A percentile compares a stretch with the other conserved stretches of the same genome.
These are phyloP conservation scores for Fopius arisanus DNA, from an alignment of 1,140 invertebrate genomes.

Conservation along the genomic window DNA sequence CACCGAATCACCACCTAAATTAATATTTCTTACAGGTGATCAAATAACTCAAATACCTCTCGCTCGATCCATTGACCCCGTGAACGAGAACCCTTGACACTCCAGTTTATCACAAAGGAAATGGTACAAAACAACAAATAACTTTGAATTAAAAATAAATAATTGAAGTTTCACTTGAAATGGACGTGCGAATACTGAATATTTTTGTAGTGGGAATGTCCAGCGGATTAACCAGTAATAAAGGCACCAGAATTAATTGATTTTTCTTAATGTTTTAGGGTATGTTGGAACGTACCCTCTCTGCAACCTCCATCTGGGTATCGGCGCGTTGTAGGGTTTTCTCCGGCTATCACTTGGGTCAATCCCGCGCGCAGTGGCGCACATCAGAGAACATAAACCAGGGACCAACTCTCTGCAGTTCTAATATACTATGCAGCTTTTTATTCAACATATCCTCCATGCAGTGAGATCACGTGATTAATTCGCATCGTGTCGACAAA, in stretches of 20 bases:
- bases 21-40: not conserved
- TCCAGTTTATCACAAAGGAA: not conserved
- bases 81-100: not conserved
- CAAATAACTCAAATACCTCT: not conserved
- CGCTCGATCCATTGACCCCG: not conserved
- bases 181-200: not conserved
- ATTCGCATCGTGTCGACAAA: not conserved
- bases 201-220: not conserved
- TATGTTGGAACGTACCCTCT: constrained; percentile 25
- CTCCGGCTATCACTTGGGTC: constrained; percentile 3
- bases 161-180: not conserved
- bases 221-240: not conserved
- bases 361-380: constrained; percentile 17
- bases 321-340: constrained; percentile 12
- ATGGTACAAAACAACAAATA: not conserved
- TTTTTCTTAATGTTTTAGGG: constrained; percentile 11
- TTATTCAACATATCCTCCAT: not conserved
- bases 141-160: not conserved
- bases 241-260: constrained; percentile 17
- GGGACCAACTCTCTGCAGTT: not conserved
- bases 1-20: not conserved
- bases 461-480: too few species aligned
- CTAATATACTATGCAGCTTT: not conserved
- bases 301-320: constrained; percentile 28
- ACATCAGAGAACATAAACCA: not conserved